Evolutionary conservation across 2,888 invertebrate genomes (phyloP).

Genomic region (Mythimna albipuncta): DNA sequence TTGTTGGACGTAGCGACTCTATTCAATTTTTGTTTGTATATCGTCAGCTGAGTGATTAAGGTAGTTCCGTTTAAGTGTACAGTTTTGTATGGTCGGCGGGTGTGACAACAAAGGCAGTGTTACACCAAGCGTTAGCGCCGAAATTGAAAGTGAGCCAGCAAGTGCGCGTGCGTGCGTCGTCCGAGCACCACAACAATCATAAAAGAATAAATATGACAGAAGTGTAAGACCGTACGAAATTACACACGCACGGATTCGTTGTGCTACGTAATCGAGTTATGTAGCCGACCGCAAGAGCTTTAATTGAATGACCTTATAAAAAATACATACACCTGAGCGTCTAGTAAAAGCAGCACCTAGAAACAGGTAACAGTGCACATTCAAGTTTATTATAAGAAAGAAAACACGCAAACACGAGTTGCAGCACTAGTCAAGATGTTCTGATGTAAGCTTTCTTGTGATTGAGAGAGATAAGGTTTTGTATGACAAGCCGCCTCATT

Average conservation of each 20-base stretch:
- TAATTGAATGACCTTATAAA: constrained; percentile 41
- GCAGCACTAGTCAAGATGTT: constrained; percentile 11
- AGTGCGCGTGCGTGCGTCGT: constrained; percentile 71
- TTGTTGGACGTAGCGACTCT: constrained; percentile 28
- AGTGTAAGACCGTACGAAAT: constrained; percentile 61
- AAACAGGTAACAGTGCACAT: constrained; percentile 21
- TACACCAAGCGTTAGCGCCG: constrained; percentile 75
- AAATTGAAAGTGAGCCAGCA: constrained; percentile 81
- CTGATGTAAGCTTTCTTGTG: constrained; percentile 30
- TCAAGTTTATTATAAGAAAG: constrained; percentile 24
- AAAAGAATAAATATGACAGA: constrained; percentile 55
- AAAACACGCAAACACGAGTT: constrained; percentile 1
- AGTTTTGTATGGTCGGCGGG: constrained; percentile 55
- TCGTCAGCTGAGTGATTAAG: constrained; percentile 47
- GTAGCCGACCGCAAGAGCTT: constrained; percentile 34
- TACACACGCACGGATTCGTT: constrained; percentile 43
- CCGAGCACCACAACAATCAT: constrained; percentile 55
- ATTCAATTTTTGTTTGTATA: constrained; percentile 54
- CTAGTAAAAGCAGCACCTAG: constrained; percentile 17
- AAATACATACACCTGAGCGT: constrained; percentile 42
- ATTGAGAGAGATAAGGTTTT: constrained; percentile 42
- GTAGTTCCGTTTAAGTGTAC: constrained; percentile 43
- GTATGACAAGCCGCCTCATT: constrained; percentile 42
- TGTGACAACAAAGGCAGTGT: constrained; percentile 72
- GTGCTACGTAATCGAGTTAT: constrained; percentile 54